Conservation (phyloP, 2,113 vertebrate species). For the Heterotilapia buettikoferi region DNA sequence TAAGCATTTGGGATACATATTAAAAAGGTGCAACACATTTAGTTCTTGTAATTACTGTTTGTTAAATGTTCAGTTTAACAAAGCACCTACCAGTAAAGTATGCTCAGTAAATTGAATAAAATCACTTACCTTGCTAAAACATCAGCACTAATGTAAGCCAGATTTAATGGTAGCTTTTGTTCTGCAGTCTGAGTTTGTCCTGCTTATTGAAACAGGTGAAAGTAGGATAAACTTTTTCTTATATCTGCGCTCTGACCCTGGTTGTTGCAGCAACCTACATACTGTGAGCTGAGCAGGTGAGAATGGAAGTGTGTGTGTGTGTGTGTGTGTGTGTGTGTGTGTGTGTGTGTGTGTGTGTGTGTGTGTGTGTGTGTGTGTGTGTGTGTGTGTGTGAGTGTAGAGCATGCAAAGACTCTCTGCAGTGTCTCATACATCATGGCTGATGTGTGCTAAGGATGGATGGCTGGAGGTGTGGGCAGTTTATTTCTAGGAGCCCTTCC, state of each 20-base stretch:
- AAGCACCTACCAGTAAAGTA: background rate
- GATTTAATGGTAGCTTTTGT: background rate
- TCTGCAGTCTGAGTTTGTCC: background rate
- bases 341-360: background rate
- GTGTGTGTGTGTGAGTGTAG: background rate
- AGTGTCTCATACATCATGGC: slow-evolving; percentile 26
- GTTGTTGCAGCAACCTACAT: slow-evolving; percentile 28
- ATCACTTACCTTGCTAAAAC: background rate
- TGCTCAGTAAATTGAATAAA: background rate
- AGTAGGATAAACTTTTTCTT: slow-evolving; percentile 9
- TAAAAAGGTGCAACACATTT: background rate
- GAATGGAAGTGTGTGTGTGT: background rate
- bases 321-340: background rate
- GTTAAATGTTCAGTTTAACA: background rate
- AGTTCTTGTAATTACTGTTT: background rate
- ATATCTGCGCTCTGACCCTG: background rate
- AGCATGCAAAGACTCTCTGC: background rate
- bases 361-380: background rate
- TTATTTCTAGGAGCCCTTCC: slow-evolving; percentile 45
- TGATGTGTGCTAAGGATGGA: background rate
- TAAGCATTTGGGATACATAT: background rate
- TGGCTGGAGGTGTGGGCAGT: background rate
- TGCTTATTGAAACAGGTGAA: slow-evolving; percentile 4
- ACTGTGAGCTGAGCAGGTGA: background rate
- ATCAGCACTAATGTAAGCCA: background rate